Base-by-base conservation (phyloP, 2,113 vertebrate species). In the Ceyx cyanopectus region DNA sequence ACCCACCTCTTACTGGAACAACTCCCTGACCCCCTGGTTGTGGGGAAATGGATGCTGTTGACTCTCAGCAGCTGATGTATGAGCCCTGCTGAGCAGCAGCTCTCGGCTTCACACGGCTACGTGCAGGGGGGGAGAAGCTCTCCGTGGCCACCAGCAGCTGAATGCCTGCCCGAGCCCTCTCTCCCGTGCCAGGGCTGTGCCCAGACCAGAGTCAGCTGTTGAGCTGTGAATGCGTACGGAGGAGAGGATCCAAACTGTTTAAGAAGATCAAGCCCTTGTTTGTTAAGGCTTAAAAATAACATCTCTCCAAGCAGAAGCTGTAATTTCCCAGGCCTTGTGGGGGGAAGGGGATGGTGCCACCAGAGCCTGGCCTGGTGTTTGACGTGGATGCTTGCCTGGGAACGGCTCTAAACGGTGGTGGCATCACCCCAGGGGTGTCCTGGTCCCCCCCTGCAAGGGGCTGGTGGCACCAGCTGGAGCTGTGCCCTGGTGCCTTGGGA, bases 201-300 rank as follows among this genome's bases (percentile, higher is more conserved):
- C 83, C 81, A 51, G 4, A 69, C 9, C 54, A 3, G 10, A 18
- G 72, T 3, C 91, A 70, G 89, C 77, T 76, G 88, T 37, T 68
- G 72, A 56, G 51, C 83, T 62, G 46, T 1, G 56, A 19, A 21
- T 22, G 40, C 6, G 63, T 7, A n/a, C 3, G 51, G 89, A 86
- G 73, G 13, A 84, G 89, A 63, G 18, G 80, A 77, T 79, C 92
- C 86, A 53, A 85, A 89, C 79, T 72, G 78, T 46, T 87, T 82
- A 67, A 84, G 24, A 81, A 84, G 94, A 91, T 91, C 90, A 85
- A 89, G 88, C 48, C 83, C 50, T 76, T 95, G 93, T 87, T 95
- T 89, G 81, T 79, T 41, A 40, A 92, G 85, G 81, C 67, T 95
- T 92, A 94, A 62, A 91, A 90, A 75, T 5, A 85, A 72, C 85